Evolutionary conservation across 2,113 vertebrate species (phyloP).

Genomic region (Micromys minutus): DNA sequence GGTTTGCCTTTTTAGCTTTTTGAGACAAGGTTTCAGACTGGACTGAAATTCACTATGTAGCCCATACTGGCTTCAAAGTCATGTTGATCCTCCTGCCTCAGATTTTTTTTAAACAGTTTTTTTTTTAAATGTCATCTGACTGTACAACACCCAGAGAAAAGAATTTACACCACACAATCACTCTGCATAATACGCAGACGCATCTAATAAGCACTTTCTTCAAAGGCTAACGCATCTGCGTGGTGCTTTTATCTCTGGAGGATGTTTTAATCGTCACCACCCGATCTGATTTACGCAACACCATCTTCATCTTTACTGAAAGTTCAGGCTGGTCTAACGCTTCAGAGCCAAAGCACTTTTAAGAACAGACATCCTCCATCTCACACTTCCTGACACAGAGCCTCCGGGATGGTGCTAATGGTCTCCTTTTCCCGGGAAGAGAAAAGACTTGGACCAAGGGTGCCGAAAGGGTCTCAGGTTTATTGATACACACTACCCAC

Average conservation of each 20-base stretch:
- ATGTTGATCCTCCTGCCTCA: neutral
- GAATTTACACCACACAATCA: neutral
- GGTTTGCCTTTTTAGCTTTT: neutral
- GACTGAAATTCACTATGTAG: neutral
- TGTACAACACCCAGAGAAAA: constrained; percentile 31
- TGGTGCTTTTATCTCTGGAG: neutral
- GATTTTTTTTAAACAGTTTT: neutral
- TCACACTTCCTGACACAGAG: neutral
- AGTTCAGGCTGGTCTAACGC: neutral
- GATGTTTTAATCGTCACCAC: neutral
- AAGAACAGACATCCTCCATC: neutral
- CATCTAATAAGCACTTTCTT: constrained; percentile 61
- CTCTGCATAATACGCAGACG: constrained; percentile 35
- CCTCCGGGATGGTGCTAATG: neutral
- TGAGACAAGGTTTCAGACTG: neutral
- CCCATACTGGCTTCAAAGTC: neutral
- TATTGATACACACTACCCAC: neutral
- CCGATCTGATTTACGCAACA: neutral
- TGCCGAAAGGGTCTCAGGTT: neutral
- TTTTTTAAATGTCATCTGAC: constrained; percentile 5
- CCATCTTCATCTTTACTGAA: neutral
- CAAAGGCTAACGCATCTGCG: constrained; percentile 45
- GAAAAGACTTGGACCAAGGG: neutral
- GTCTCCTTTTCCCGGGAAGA: neutral
- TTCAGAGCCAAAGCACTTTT: neutral